Conservation (phyloP, 1,140 invertebrate genomes). For the Pseudobourletiella spinata region DNA sequence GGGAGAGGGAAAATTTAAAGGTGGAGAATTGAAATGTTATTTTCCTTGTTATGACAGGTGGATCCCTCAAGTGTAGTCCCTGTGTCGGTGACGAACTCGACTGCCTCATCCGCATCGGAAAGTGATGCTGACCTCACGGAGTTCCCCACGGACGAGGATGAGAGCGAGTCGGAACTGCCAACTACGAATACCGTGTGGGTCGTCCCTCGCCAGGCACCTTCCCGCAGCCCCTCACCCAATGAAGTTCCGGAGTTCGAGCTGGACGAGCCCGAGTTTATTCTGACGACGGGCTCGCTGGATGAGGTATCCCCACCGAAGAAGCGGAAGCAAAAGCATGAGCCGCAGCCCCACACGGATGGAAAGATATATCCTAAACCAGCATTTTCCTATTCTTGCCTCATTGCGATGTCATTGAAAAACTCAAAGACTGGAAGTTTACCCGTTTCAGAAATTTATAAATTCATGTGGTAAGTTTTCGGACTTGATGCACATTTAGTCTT, state of each 20-base stretch:
- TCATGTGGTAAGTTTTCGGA: slow-evolving; percentile 76
- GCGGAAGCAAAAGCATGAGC: slow-evolving; percentile 33
- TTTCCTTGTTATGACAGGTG: slow-evolving; percentile 24
- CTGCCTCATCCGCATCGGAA: slow-evolving; percentile 25
- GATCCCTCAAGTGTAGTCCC: slow-evolving; percentile 35
- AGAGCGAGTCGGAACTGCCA: slow-evolving; percentile 27
- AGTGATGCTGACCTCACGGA: slow-evolving; percentile 27
- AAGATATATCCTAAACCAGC: slow-evolving; percentile 87
- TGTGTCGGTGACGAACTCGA: slow-evolving; percentile 19
- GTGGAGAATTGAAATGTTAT: too few species aligned
- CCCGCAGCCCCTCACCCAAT: slow-evolving; percentile 22
- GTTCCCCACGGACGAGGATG: slow-evolving; percentile 33
- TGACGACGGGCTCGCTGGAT: slow-evolving; percentile 19
- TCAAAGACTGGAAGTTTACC: slow-evolving; percentile 85
- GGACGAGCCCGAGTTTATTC: slow-evolving; percentile 33
- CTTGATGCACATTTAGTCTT: slow-evolving; percentile 1
- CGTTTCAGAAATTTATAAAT: slow-evolving; percentile 97
- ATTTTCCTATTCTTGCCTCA: slow-evolving; percentile 95
- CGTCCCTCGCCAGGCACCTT: slow-evolving; percentile 9
- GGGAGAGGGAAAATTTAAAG: too few species aligned
- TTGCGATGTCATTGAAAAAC: slow-evolving; percentile 95
- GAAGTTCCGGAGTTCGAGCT: slow-evolving; percentile 22
- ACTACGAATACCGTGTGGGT: slow-evolving; percentile 20
- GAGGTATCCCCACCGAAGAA: slow-evolving; percentile 34
- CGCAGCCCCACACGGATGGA: slow-evolving; percentile 47